phyloP scores from a whole-genome alignment of 2,797 vertebrate species.

The Lophius americanus region DNA sequence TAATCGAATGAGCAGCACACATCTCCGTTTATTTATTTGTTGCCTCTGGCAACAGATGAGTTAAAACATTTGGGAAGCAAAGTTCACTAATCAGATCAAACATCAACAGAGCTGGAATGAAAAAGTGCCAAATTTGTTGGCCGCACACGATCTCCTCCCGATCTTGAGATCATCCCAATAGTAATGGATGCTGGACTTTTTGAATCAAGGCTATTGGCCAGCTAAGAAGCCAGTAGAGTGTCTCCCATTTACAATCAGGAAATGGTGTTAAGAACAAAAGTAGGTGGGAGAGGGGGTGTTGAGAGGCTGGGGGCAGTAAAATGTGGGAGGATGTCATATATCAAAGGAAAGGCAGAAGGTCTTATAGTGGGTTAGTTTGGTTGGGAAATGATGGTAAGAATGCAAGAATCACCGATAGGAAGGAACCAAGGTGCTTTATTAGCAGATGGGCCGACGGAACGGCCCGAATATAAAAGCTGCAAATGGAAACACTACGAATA shows the following conservation, averaged over 20 bases:
- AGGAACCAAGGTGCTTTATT: conserved; percentile 20
- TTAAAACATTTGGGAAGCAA: conserved; percentile 19
- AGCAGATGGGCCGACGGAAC: conserved; percentile 46
- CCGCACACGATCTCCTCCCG: conserved; percentile 35
- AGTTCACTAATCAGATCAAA: conserved; percentile 35
- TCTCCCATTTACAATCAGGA: conserved; percentile 28
- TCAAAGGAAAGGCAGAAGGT: conserved; percentile 18
- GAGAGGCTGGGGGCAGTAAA: background rate
- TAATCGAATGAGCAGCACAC: conserved; percentile 9
- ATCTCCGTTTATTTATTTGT: conserved; percentile 18
- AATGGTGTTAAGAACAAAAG: conserved; percentile 13
- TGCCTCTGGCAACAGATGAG: conserved; percentile 35
- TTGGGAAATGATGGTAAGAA: background rate
- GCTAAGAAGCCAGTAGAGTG: conserved; percentile 45
- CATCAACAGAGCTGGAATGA: conserved; percentile 23
- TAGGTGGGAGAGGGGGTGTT: background rate
- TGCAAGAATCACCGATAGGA: background rate
- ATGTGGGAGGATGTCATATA: conserved; percentile 6
- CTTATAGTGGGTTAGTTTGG: conserved; percentile 8
- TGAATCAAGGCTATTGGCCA: conserved; percentile 28
- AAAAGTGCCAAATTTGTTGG: conserved; percentile 21
- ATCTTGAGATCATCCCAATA: conserved; percentile 56
- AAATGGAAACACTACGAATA: conserved; percentile 39
- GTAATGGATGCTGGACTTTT: conserved; percentile 46
- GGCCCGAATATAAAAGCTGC: conserved; percentile 48